Evolutionary conservation across 2,888 invertebrate genomes (phyloP).

Genomic region (Falcaria lacertinaria): DNA sequence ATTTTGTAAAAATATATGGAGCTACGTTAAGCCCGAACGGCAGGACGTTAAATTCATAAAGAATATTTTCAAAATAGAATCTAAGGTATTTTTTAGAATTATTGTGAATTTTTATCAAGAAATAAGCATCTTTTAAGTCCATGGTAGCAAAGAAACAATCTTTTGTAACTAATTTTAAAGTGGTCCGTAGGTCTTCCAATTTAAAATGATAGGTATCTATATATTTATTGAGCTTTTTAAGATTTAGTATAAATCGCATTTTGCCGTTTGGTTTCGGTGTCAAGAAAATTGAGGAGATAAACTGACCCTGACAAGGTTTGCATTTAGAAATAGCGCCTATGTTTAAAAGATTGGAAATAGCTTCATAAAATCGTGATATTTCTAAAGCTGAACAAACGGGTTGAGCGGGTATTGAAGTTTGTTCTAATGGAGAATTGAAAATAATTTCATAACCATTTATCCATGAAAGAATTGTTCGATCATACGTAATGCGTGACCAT

Average conservation of each 20-base stretch:
- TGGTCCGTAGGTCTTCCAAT: constrained; percentile 2
- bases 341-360: constrained; percentile 2
- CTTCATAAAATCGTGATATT: not conserved
- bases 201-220: not conserved
- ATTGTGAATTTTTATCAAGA: too few relatives aligned
- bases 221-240: too few relatives aligned
- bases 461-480: constrained; percentile 10
- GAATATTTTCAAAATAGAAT: constrained; percentile 1
- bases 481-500: constrained; percentile 14
- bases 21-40: too few relatives aligned
- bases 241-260: too few relatives aligned
- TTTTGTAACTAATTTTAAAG: too few relatives aligned
- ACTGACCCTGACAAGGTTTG: constrained; percentile 3
- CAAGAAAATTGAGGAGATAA: not conserved
- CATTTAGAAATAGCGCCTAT: constrained; percentile 5
- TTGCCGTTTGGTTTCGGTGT: not conserved
- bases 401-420: not conserved
- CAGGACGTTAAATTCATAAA: constrained; percentile 7
- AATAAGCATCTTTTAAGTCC: too few relatives aligned
- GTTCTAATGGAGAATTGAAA: not conserved
- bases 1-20: constrained; percentile 9
- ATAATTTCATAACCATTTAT: constrained; percentile 6
- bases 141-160: constrained; percentile 1
- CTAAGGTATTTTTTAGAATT: constrained; percentile 3
- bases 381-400: not conserved